Base-by-base conservation (phyloP, 1,140 invertebrate species). In the Danaus melanippus region DNA sequence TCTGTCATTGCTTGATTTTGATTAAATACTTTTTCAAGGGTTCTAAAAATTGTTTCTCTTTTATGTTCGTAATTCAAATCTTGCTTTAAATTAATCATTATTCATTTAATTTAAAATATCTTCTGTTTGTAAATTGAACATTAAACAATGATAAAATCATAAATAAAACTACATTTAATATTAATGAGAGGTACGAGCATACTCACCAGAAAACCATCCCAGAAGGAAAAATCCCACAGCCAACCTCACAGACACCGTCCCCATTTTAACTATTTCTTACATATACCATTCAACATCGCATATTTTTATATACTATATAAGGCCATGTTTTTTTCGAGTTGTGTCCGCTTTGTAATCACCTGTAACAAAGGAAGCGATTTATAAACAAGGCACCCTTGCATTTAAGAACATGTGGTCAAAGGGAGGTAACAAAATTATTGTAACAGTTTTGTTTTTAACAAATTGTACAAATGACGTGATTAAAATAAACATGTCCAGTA, bases 121-220 rank as follows among this genome's bases (percentile, higher is more conserved):
- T 7, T 1, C 4, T 32, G 21, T 32, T 50, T 15, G 10, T 15
- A 15, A 42, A 12, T 12, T 10, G n/a, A 10, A 47, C 21, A 21
- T 10, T 32, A 32, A 15, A 47, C 10, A 49, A 49, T 51, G 12
- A 51, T 41, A 17, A 41, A 40, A 51, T 17, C 50, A 9, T n/a
- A 17, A 32, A 21, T 21, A 41, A 51, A 51, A 51, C 40, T 41
- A 41, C 15, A 15, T 1, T 41, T 42, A 41, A 50, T 41, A 50
- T 42, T 10, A 39, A 7, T 4, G 5, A 11, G 49, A 42, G 12
- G 42, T 42, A 39, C 12, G 42, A 10, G 11, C 50, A 11, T 12
- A 64, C 75, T 76, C 49, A 81, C 78, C 74, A 55, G 67, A 59
- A 42, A 79, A 71, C 76, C 78, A 79, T 9, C 64, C 60, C 32